Evolutionary conservation across 2,797 vertebrate genomes (phyloP).

Genomic region (Macropodus opercularis): DNA sequence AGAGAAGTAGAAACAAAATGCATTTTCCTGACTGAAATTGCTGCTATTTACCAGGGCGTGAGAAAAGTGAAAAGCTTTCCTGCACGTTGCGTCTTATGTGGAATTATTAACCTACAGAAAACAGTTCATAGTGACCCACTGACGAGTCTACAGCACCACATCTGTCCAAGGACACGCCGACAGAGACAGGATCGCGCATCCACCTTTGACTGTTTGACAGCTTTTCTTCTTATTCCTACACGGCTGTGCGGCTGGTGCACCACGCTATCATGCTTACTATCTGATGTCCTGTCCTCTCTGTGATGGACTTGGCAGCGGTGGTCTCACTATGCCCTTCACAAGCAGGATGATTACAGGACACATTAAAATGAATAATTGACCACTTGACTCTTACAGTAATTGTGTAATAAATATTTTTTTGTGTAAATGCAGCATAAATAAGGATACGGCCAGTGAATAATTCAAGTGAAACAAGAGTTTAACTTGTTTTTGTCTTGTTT

Average conservation of each 20-base stretch:
- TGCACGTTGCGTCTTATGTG: too few relatives aligned
- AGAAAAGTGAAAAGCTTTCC: constrained; percentile 25
- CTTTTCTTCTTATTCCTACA: too few relatives aligned
- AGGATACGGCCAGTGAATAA: constrained; percentile 28
- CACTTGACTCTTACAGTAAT: constrained; percentile 49
- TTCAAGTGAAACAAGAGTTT: constrained; percentile 12
- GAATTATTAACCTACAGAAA: too few relatives aligned
- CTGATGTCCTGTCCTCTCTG: too few relatives aligned
- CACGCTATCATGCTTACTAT: constrained; percentile 9
- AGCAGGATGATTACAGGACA: constrained; percentile 44
- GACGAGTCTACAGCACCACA: too few relatives aligned
- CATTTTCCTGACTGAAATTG: constrained; percentile 20
- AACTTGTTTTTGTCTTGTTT: constrained; percentile 10
- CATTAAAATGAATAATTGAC: constrained; percentile 55
- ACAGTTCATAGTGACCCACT: too few relatives aligned
- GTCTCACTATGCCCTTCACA: constrained; percentile 48
- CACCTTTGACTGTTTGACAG: too few relatives aligned
- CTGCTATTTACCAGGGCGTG: constrained; percentile 32
- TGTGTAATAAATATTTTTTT: neutral
- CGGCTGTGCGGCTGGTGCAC: constrained; percentile 8
- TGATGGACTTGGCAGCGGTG: constrained; percentile 38
- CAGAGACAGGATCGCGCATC: neutral
- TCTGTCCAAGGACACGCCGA: too few relatives aligned
- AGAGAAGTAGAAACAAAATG: too few relatives aligned
- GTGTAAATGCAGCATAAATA: constrained; percentile 35